Evolutionary conservation across 2,797 vertebrate species (phyloP), one percentile per base, ranked within the genome.

Genomic region (Silurus lanzhouensis): DNA sequence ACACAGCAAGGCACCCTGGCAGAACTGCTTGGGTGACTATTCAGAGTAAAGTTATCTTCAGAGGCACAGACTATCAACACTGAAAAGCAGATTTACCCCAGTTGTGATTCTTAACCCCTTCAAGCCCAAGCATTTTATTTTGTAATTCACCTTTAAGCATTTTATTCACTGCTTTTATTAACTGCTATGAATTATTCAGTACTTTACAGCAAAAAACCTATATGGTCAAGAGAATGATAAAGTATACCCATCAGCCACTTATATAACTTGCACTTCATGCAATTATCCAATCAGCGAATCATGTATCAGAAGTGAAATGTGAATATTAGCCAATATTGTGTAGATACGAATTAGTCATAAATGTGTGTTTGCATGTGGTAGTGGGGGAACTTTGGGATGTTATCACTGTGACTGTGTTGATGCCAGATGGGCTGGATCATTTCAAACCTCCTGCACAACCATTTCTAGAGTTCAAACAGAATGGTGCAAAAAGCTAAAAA

Each of bases 1-100:
- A 82, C 81, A 87, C 81, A 9, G 77, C 61, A 80, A 88, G 83
- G 61, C 74, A 83, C 52, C 83, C 75, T 81, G 17, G 72, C 75
- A 85, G 80, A 85, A 88, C 83, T 70, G 82, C 83, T 84, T 60
- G 84, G 67, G 77, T 85, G 82, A 85, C 75, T 74, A 80, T 86
- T 25, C 68, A 80, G 58, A 79, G 48, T 79, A 46, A 79, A 79
- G 52, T 79, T 78, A 79, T 84, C 76, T 84, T 84, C 75, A 79
- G 52, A 44, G 57, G 86, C 82, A 68, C 25, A 84, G 48, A 52
- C 44, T 75, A 81, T 80, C 76, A 84, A 74, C 75, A 81, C 31
- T 67, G 68, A 22, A n/a, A 70, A 55, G 38, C 83, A 76, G 63
- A 72, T 75, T 67, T 27, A 25, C 44, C 57, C 67, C 22, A 57